Evolutionary conservation across 2,113 vertebrate species (phyloP).

Genomic region (Gallinago media): DNA sequence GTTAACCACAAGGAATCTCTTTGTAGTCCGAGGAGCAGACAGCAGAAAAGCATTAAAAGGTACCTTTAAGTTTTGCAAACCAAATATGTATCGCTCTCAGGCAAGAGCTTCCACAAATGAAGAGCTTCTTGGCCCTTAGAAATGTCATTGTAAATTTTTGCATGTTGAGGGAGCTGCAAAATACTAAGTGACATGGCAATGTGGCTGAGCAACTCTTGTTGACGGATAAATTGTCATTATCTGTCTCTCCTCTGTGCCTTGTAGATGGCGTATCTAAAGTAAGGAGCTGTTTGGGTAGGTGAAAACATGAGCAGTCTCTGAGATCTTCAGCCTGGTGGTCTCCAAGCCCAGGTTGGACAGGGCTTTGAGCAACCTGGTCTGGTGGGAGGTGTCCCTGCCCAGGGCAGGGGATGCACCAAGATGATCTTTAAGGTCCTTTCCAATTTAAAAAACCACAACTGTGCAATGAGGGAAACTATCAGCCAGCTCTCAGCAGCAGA

Average conservation of each 20-base stretch:
- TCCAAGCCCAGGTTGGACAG: background rate
- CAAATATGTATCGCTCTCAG: background rate
- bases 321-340: background rate
- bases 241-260: background rate
- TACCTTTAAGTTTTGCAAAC: background rate
- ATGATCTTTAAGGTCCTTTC: background rate
- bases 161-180: background rate
- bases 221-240: background rate
- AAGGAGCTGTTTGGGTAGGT: background rate
- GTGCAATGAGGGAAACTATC: background rate
- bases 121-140: background rate
- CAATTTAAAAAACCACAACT: background rate
- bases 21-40: conserved; percentile 30
- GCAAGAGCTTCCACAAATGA: background rate
- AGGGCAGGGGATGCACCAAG: background rate
- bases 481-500: background rate
- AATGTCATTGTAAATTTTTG: background rate
- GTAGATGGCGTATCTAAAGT: background rate
- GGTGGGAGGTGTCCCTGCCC: background rate
- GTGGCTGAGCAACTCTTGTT: background rate
- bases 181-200: background rate
- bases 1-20: conserved; percentile 1
- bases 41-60: background rate
- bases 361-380: background rate
- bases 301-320: background rate